phyloP scores from a whole-genome alignment of 2,113 vertebrate genomes.

The Tragelaphus scriptus region DNA sequence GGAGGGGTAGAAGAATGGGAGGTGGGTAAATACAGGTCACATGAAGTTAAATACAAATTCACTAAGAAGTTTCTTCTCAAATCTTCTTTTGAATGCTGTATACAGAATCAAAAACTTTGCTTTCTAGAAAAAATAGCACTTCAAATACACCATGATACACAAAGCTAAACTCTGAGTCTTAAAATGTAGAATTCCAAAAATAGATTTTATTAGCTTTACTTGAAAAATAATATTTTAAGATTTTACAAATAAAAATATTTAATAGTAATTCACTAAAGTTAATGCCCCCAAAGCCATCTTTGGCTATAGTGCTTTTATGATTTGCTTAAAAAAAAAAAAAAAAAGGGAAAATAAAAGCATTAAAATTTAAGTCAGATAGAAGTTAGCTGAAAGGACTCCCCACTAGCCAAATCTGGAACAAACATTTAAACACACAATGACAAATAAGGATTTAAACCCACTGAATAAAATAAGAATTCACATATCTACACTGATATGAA shows the following conservation, averaged over 20 bases:
- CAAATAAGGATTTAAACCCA: neutral
- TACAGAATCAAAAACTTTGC: neutral
- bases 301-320: neutral
- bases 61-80: neutral
- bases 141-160: conserved; percentile 6
- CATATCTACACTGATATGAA: neutral
- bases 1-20: neutral
- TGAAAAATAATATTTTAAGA: conserved; percentile 11
- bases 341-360: neutral
- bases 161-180: conserved; percentile 13
- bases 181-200: conserved; percentile 21
- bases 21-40: neutral
- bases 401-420: neutral
- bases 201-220: neutral
- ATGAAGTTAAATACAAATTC: neutral
- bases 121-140: neutral
- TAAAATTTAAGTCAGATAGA: neutral
- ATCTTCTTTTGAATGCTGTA: neutral
- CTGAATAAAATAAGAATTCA: neutral
- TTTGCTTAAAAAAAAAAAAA: neutral
- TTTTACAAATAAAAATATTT: neutral
- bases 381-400: neutral
- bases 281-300: neutral
- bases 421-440: neutral
- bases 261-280: neutral